These are phyloP conservation scores for Plutella xylostella DNA, from an alignment of 2,888 invertebrate species.

Conservation along the genomic window DNA sequence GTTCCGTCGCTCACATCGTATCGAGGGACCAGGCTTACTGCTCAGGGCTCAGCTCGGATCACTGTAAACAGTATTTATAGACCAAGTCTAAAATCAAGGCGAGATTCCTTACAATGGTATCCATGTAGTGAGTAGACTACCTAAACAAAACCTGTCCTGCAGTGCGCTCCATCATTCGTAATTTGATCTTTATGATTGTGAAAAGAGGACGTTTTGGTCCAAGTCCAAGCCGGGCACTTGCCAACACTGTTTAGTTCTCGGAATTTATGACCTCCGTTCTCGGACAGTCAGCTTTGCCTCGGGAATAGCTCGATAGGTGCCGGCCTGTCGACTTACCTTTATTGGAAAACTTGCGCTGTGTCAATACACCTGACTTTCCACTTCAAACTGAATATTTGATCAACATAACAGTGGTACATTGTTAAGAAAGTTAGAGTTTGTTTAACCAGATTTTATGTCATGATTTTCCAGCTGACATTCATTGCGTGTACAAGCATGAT, in stretches of 20 bases:
- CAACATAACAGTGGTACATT: too few relatives aligned
- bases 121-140: too few relatives aligned
- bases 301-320: background rate
- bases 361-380: too few relatives aligned
- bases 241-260: conserved; percentile 37
- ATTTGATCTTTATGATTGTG: conserved; percentile 45
- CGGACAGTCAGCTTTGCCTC: conserved; percentile 28
- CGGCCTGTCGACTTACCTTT: background rate
- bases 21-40: background rate
- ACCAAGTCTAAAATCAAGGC: too few relatives aligned
- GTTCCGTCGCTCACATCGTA: conserved; percentile 1
- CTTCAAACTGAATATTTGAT: too few relatives aligned
- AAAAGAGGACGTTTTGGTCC: conserved; percentile 52
- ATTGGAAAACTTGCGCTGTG: too few relatives aligned
- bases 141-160: conserved; percentile 18
- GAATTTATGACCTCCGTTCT: conserved; percentile 45
- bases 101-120: too few relatives aligned
- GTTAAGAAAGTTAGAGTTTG: too few relatives aligned
- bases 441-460: too few relatives aligned
- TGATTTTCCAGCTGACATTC: too few relatives aligned
- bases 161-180: conserved; percentile 37
- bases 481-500: conserved; percentile 26
- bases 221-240: conserved; percentile 48
- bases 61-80: background rate
- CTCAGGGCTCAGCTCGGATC: background rate